Percentiles rank a stretch among this genome's conserved stretches.
Conservation (phyloP, 1,140 invertebrate species). For the Lepidurus arcticus region DNA sequence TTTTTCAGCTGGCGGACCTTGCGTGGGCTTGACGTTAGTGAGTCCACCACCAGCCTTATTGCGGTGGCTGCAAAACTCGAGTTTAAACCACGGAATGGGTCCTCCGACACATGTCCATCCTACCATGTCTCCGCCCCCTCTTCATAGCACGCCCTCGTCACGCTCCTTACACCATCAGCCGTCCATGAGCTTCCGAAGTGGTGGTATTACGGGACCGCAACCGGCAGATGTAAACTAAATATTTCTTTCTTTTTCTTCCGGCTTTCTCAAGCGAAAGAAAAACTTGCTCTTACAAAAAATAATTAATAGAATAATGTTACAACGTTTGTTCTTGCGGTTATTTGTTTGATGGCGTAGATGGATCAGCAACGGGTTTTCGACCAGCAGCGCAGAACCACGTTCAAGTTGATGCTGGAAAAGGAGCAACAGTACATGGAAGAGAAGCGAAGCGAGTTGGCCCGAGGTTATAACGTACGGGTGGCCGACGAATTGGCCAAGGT, state of each 20-base stretch:
- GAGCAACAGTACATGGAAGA: conserved; percentile 68
- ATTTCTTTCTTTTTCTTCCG: conserved; percentile 3
- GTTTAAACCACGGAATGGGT: conserved; percentile 38
- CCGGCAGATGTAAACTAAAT: conserved; percentile 46
- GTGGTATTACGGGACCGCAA: conserved; percentile 75
- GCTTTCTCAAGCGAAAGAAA: not conserved
- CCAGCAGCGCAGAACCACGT: conserved; percentile 64
- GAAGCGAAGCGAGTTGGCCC: conserved; percentile 55
- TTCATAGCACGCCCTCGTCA: conserved; percentile 34
- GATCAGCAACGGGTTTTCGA: conserved; percentile 70
- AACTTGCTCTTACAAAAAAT: too few relatives aligned
- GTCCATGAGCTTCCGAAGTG: conserved; percentile 44
- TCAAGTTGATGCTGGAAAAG: conserved; percentile 72
- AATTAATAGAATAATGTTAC: too few relatives aligned
- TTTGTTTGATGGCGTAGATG: conserved; percentile 49
- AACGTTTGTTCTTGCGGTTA: not conserved
- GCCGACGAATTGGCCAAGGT: conserved; percentile 53
- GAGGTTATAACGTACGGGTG: conserved; percentile 48
- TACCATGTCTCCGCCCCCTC: conserved; percentile 32
- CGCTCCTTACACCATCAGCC: conserved; percentile 44
- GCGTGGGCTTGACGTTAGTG: conserved; percentile 55
- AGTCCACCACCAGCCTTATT: conserved; percentile 23
- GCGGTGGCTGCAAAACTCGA: conserved; percentile 43
- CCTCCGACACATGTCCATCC: conserved; percentile 36
- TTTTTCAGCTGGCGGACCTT: conserved; percentile 53